These are phyloP conservation scores for Lasioglossum morio DNA, from an alignment of 2,888 invertebrate species.

Conservation along the genomic window DNA sequence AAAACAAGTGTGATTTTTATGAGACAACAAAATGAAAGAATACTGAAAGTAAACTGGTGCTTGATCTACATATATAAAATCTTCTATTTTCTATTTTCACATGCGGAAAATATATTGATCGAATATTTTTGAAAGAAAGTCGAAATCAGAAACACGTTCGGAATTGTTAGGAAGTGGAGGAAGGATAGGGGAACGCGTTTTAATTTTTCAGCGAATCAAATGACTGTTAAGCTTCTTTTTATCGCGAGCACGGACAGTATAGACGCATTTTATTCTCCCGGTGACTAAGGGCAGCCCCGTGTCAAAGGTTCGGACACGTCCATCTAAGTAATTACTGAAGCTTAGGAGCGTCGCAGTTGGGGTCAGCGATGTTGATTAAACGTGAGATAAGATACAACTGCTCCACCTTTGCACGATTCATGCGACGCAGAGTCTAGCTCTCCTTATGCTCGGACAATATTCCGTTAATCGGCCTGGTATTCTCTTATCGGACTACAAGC, in stretches of 20 bases:
- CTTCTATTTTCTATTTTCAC: not conserved
- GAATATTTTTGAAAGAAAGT: not conserved
- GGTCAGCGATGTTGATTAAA: conserved; percentile 71
- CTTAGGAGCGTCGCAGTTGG: conserved; percentile 71
- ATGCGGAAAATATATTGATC: not conserved
- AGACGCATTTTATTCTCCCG: conserved; percentile 42
- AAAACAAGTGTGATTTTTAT: no score
- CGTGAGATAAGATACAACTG: conserved; percentile 73
- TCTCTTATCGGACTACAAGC: conserved; percentile 26
- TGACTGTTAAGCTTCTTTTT: conserved; percentile 24
- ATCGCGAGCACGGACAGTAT: conserved; percentile 12
- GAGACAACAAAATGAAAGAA: no score
- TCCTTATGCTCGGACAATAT: conserved; percentile 50
- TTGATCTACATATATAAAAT: no score
- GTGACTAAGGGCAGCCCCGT: conserved; percentile 24
- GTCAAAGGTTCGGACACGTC: conserved; percentile 69
- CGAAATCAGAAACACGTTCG: not conserved
- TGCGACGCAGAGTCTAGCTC: conserved; percentile 32
- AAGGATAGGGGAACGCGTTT: not conserved
- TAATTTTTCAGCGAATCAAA: conserved; percentile 45
- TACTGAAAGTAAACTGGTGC: no score
- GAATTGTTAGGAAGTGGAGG: not conserved
- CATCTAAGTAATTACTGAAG: conserved; percentile 75
- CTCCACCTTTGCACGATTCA: conserved; percentile 60
- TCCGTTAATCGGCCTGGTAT: conserved; percentile 50